These are phyloP conservation scores for Burhinus bistriatus DNA, from an alignment of 2,113 vertebrate genomes.

Conservation along the genomic window DNA sequence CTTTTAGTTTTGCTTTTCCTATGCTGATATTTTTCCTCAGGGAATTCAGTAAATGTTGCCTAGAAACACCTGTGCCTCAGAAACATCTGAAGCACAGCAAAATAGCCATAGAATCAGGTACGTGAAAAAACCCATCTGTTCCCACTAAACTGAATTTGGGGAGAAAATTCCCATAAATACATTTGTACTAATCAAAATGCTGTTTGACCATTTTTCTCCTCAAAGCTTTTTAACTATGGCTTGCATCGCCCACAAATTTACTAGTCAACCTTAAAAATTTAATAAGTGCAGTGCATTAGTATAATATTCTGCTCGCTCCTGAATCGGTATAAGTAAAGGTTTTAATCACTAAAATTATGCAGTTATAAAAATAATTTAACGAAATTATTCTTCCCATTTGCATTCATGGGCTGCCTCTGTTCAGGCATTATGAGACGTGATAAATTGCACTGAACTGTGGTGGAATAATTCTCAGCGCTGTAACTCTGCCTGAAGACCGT, in stretches of 20 bases:
- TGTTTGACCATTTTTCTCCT: neutral
- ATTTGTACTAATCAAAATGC: constrained; percentile 56
- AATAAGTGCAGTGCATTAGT: constrained; percentile 39
- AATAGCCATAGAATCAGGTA: neutral
- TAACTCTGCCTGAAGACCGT: constrained; percentile 9
- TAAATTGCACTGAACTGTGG: constrained; percentile 6
- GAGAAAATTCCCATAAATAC: constrained; percentile 19
- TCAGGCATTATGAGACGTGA: neutral
- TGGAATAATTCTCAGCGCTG: constrained; percentile 27
- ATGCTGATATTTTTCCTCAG: neutral
- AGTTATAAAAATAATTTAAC: constrained; percentile 64
- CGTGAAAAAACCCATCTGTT: neutral
- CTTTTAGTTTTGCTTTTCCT: constrained; percentile 2
- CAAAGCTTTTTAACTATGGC: neutral
- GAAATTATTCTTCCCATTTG: constrained; percentile 62
- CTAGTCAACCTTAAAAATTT: constrained; percentile 56
- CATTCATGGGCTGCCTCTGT: constrained; percentile 38
- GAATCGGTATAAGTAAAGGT: constrained; percentile 55
- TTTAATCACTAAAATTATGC: constrained; percentile 73
- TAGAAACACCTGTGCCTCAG: constrained; percentile 40
- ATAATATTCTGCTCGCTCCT: constrained; percentile 42
- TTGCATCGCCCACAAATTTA: constrained; percentile 39
- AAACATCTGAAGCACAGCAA: constrained; percentile 10
- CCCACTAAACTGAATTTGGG: neutral
- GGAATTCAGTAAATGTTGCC: constrained; percentile 38